These are phyloP conservation scores for Poecile atricapillus DNA, from an alignment of 2,113 vertebrate species.

Conservation along the genomic window DNA sequence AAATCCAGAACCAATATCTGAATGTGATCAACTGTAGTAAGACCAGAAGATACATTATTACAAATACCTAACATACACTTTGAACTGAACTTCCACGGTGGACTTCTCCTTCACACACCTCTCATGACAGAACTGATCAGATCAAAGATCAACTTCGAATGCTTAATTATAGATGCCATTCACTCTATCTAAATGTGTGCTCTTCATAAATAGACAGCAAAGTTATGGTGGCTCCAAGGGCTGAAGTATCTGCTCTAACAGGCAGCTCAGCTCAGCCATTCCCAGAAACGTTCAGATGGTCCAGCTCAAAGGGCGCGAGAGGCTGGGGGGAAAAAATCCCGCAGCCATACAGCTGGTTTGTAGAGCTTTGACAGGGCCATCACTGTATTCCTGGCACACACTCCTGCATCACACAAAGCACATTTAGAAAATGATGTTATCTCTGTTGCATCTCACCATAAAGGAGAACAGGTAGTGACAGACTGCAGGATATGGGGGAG, in stretches of 20 bases:
- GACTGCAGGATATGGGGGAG: background rate
- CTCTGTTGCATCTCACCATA: background rate
- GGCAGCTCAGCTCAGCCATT: background rate
- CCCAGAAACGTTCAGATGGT: conserved; percentile 22
- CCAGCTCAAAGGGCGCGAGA: background rate
- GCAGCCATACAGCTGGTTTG: conserved; percentile 48
- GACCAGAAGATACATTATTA: background rate
- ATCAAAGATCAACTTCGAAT: background rate
- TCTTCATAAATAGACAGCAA: background rate
- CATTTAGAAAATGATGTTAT: conserved; percentile 31
- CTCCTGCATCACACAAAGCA: conserved; percentile 32
- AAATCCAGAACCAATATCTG: background rate
- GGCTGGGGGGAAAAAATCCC: background rate
- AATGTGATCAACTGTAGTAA: background rate
- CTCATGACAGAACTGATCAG: background rate
- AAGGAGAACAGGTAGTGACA: conserved; percentile 8
- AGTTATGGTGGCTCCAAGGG: background rate
- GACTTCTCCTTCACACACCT: background rate
- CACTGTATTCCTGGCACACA: conserved; percentile 50
- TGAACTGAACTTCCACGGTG: background rate
- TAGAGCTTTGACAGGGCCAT: conserved; percentile 8
- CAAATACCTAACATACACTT: background rate
- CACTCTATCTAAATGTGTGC: background rate
- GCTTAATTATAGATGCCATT: background rate
- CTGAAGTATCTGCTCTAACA: background rate